phyloP scores from a whole-genome alignment of 1,140 invertebrate species.

The Drosophila virilis region DNA sequence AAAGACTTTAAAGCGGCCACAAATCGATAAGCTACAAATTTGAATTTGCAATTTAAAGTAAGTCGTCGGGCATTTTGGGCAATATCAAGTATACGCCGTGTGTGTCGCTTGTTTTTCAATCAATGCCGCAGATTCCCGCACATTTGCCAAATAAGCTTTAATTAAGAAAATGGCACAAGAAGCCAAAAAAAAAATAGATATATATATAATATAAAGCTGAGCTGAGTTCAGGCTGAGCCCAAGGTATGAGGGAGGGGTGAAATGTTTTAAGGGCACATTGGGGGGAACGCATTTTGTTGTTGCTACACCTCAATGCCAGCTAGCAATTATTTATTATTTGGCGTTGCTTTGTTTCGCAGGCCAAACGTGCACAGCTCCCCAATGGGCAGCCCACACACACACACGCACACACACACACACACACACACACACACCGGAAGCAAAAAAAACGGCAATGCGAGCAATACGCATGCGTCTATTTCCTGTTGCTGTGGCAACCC shows the following conservation, averaged over 20 bases:
- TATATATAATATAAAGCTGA: background rate
- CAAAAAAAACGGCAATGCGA: slow-evolving; percentile 41
- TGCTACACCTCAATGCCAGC: slow-evolving; percentile 75
- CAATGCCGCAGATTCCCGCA: slow-evolving; percentile 14
- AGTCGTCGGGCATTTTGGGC: background rate
- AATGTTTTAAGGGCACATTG: slow-evolving; percentile 14
- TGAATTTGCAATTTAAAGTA: slow-evolving; percentile 44
- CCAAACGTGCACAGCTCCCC: slow-evolving; percentile 51
- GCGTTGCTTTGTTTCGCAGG: slow-evolving; percentile 76
- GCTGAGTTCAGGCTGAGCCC: slow-evolving; percentile 7
- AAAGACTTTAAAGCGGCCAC: slow-evolving; percentile 52
- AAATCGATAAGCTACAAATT: slow-evolving; percentile 60
- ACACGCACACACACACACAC: slow-evolving; percentile 13
- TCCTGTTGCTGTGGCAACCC: slow-evolving; percentile 81
- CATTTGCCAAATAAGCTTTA: slow-evolving; percentile 58
- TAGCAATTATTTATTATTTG: slow-evolving; percentile 82
- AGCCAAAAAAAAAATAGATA: slow-evolving; percentile 37
- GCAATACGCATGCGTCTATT: slow-evolving; percentile 78
- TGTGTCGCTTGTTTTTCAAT: slow-evolving; percentile 54
- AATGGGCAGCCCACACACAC: slow-evolving; percentile 41
- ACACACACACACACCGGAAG: slow-evolving; percentile 34
- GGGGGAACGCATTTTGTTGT: slow-evolving; percentile 27
- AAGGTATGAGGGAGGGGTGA: slow-evolving; percentile 28
- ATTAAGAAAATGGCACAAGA: slow-evolving; percentile 56
- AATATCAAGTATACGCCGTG: slow-evolving; percentile 64